These are phyloP conservation scores for Mongoloraphidia duomilia DNA, from an alignment of 2,888 invertebrate species.

Conservation along the genomic window DNA sequence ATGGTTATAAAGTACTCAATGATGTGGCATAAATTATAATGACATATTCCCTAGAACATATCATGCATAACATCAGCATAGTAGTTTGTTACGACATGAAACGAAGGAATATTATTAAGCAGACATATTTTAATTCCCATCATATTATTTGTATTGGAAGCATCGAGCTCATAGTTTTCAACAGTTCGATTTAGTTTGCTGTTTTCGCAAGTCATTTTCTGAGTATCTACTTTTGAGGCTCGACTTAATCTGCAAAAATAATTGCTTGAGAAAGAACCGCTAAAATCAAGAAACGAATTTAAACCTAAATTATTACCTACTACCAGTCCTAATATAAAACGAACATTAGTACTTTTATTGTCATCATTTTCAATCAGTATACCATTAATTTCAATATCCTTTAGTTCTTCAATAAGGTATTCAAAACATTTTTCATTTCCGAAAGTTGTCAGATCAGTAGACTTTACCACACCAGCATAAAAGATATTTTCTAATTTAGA, in stretches of 20 bases:
- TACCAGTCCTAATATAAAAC: constrained; percentile 9
- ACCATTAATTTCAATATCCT: constrained; percentile 9
- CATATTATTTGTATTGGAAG: constrained; percentile 6
- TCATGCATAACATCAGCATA: constrained; percentile 12
- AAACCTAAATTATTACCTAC: constrained; percentile 9
- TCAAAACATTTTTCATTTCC: constrained; percentile 12
- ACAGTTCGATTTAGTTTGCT: constrained; percentile 10
- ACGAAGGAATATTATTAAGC: constrained; percentile 15
- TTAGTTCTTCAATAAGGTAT: constrained; percentile 8
- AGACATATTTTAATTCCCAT: constrained; percentile 10
- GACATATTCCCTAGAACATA: constrained; percentile 10
- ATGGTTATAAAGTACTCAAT: constrained; percentile 6
- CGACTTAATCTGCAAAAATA: constrained; percentile 9
- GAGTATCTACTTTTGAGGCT: constrained; percentile 1
- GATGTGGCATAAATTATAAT: constrained; percentile 7
- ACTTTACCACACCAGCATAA: constrained; percentile 14
- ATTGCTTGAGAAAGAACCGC: constrained; percentile 7
- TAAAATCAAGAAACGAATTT: constrained; percentile 8
- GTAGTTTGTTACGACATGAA: constrained; percentile 10
- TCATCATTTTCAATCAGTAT: constrained; percentile 5
- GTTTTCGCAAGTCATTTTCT: constrained; percentile 7
- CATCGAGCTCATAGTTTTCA: constrained; percentile 12
- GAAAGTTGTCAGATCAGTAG: constrained; percentile 13
- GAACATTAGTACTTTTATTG: constrained; percentile 3
- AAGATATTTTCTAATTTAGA: constrained; percentile 15